Evolutionary conservation across 2,888 invertebrate species (phyloP).

Genomic region (Rutpela maculata): DNA sequence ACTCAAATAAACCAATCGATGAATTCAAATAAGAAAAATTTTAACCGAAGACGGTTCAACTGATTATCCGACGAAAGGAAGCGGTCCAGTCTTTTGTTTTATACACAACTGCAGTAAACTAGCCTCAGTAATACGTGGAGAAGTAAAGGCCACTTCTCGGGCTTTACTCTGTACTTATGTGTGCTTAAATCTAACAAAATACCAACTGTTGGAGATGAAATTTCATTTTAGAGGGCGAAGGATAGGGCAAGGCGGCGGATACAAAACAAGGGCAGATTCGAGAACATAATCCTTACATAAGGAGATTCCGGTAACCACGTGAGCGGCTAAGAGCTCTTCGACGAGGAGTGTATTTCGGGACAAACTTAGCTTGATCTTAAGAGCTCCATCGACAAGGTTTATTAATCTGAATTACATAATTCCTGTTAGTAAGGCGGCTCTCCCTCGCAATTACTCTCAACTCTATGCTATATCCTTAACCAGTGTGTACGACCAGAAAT

Average conservation of each 20-base stretch:
- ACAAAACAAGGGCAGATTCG: slow-evolving; percentile 33
- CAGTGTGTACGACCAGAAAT: no score
- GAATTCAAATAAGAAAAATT: no score
- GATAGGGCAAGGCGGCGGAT: neutral
- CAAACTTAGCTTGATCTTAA: slow-evolving; percentile 46
- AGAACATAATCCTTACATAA: slow-evolving; percentile 53
- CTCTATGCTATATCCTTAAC: no score
- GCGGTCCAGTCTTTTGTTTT: no score
- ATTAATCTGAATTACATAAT: slow-evolving; percentile 45
- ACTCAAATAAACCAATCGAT: no score
- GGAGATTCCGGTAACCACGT: slow-evolving; percentile 53
- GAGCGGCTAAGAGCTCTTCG: slow-evolving; percentile 52
- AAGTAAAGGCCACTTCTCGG: no score
- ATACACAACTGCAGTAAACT: no score
- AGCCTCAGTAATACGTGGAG: no score
- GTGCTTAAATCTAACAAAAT: neutral
- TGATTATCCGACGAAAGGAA: no score
- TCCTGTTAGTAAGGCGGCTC: neutral
- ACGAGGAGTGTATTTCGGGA: slow-evolving; percentile 44
- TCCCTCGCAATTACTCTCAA: neutral
- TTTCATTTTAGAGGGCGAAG: neutral
- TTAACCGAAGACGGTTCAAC: no score
- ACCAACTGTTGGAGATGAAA: neutral
- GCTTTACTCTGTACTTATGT: no score
- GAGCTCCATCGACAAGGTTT: slow-evolving; percentile 49